Evolutionary conservation across 2,888 invertebrate genomes (phyloP), one percentile per base, ranked within the genome.

Genomic region (Drosophila mimetica): DNA sequence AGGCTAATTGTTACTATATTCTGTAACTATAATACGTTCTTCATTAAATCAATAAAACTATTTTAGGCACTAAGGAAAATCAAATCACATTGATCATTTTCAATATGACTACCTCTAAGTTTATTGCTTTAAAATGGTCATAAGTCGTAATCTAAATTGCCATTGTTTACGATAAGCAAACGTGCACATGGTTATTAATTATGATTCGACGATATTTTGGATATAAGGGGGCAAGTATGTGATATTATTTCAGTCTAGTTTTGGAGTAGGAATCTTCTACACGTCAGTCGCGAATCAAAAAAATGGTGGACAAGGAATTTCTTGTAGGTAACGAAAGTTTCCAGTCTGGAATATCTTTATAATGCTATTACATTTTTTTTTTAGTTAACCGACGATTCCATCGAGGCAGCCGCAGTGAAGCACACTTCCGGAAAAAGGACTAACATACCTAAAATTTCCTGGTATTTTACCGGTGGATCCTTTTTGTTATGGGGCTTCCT

Each of bases 391-490:
- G 39, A 42, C 20, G 59, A 71, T 20, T 71, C 42, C 2, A 7
- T 63, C 4, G 64, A 30, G 30, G 11, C 30, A 30, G 30, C 30
- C 11, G 4, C 11, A 9, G 4, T 30, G 11, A 11, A 30, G 30
- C 9, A 3, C 3, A 0, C 11, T 30, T 11, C 11, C 0, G 11
- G 30, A 13, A 13, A 30, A 30, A 30, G 11, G 11, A 30, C 11
- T 1, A 9, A 2, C 3, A 11, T 30, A 4, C 30, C 11, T 13
- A 32, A 20, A 25, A 14, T 75, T 1, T 75, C 79, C 18, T 90
- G 84, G 82, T 86, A 77, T 36, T 79, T 76, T 18, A 82, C 84
- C 4, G 72, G 76, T 9, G 75, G 77, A 4, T 84, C 74, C 2
- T 53, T 87, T 2, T 28, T 75, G 0, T 60, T 88, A 22, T 88